A percentile compares a stretch with the other conserved stretches of the same genome.
Evolutionary conservation across 1,140 invertebrate genomes (phyloP).

Genomic region (Hylaeus volcanicus): DNA sequence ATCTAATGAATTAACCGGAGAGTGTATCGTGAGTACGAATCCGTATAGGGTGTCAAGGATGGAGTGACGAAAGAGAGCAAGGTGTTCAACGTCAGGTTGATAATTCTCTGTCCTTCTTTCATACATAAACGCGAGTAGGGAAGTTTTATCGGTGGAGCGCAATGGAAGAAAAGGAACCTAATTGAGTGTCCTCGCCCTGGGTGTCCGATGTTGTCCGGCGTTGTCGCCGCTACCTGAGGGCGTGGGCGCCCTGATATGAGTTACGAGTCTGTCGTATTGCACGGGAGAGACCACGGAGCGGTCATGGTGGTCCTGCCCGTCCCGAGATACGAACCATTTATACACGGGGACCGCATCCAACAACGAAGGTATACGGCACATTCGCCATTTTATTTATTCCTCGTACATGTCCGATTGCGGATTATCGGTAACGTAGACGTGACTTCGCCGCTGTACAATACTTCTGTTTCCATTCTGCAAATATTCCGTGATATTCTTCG

Average conservation of each 20-base stretch:
- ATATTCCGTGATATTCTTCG: neutral
- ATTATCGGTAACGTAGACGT: slow-evolving; percentile 35
- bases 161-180: slow-evolving; percentile 68
- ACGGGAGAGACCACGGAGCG: slow-evolving; percentile 68
- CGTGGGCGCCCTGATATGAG: slow-evolving; percentile 80
- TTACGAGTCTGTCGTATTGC: slow-evolving; percentile 80
- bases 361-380: slow-evolving; percentile 12
- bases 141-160: slow-evolving; percentile 61
- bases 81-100: slow-evolving; percentile 41
- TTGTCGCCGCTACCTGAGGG: slow-evolving; percentile 80
- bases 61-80: slow-evolving; percentile 47
- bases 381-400: slow-evolving; percentile 43
- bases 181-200: slow-evolving; percentile 81
- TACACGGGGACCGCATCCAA: slow-evolving; percentile 56
- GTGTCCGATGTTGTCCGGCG: slow-evolving; percentile 78
- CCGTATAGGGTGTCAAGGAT: neutral
- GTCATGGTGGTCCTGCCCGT: slow-evolving; percentile 77
- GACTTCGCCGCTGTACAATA: neutral
- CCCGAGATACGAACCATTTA: slow-evolving; percentile 75
- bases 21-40: neutral
- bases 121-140: slow-evolving; percentile 22
- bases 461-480: neutral
- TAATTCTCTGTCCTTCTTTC: slow-evolving; percentile 28
- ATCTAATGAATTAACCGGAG: too few species aligned
- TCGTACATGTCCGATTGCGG: slow-evolving; percentile 39